Base-by-base conservation (phyloP, 2,113 vertebrate genomes). In the Meriones unguiculatus region DNA sequence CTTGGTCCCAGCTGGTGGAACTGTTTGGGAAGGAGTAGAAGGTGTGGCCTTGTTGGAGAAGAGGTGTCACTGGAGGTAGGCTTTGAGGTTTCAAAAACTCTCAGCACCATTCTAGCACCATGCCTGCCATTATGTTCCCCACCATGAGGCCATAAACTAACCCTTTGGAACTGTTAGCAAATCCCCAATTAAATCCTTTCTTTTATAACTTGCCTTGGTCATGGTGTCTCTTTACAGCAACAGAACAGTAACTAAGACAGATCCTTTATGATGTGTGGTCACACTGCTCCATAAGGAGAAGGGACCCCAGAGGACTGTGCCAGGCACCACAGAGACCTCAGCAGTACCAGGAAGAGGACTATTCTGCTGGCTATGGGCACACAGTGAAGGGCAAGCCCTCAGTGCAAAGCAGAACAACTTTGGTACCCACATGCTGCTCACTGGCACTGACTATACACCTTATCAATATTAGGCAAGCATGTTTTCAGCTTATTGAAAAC, bases 401-500 rank as follows among this genome's bases (percentile, higher is more conserved):
- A 22, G 28, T 50, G 67, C n/a, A 82, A 65, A 95, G 76, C 72
- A 89, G 69, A 75, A 41, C 25, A 80, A n/a, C 84, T 94, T 93
- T 76, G 62, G 65, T 95, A 59, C 24, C 72, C 22, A 17, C 80
- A 28, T 89, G 65, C n/a, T 59, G 62, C 38, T 91, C 87, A 87
- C 57, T 78, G 69, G 75, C 64, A 67, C 0, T 81, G 80, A 62
- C 84, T 57, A 28, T 9, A 92, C 5, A 70, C 7, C 65, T 80
- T 7, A 30, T 41, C 92, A 94, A 87, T 59, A 86, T 20, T 24
- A 93, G n/a, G 54, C 41, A 89, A 94, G 57, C 5, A 62, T 25
- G 87, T 95, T 90, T 93, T 80, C 64, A 93, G 85, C 38, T 95
- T 41, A 78, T 80, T 96, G 70, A 93, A 95, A 93, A 96, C 13